These are phyloP conservation scores for Allygus modestus DNA, from an alignment of 2,888 invertebrate species.

Conservation along the genomic window DNA sequence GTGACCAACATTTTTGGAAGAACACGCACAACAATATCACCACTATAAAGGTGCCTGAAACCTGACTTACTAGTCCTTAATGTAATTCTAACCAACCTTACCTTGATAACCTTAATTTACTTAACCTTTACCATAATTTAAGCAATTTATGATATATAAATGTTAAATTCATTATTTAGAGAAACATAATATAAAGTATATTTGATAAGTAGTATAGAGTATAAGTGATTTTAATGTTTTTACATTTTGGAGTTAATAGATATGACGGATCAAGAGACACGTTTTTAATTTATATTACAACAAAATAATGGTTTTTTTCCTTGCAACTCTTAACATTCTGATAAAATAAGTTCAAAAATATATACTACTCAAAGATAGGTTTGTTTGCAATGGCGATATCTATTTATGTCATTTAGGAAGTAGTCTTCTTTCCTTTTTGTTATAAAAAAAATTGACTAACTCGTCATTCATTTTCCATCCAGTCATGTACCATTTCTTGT, in stretches of 20 bases:
- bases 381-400: too few species aligned
- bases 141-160: too few species aligned
- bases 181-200: too few species aligned
- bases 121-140: too few species aligned
- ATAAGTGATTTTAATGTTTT: neutral
- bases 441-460: slow-evolving; percentile 8
- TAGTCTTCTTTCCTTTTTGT: slow-evolving; percentile 34
- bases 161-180: too few species aligned
- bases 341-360: slow-evolving; percentile 30
- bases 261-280: slow-evolving; percentile 7
- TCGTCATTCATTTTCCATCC: neutral
- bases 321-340: neutral
- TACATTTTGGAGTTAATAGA: slow-evolving; percentile 3
- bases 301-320: neutral
- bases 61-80: neutral
- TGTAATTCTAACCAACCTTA: too few species aligned
- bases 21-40: too few species aligned
- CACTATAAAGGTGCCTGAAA: too few species aligned
- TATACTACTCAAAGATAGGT: neutral
- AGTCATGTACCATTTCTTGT: neutral
- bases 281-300: neutral
- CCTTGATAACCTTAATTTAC: too few species aligned
- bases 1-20: too few species aligned
- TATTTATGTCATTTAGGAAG: neutral
- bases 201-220: too few species aligned